phyloP scores from a whole-genome alignment of 2,797 vertebrate genomes.

The Acanthurus lineatus region DNA sequence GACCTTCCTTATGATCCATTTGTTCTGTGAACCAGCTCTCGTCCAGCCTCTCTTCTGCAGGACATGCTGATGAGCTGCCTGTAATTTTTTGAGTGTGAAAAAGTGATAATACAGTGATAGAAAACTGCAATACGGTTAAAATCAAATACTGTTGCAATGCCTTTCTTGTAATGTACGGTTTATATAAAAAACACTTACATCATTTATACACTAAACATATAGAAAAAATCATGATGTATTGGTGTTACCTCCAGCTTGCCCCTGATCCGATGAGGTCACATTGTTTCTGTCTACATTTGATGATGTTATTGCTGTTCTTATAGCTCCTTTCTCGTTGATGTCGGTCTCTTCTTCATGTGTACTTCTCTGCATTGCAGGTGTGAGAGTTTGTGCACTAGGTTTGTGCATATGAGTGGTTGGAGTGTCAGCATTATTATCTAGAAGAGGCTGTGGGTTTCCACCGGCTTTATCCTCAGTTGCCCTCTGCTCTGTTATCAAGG shows the following conservation, averaged over 20 bases:
- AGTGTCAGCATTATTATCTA: neutral
- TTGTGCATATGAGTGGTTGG: neutral
- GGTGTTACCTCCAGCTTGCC: conserved; percentile 37
- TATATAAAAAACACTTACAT: too few species aligned
- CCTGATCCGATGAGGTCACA: conserved; percentile 11
- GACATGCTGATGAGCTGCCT: conserved; percentile 20
- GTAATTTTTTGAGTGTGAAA: neutral
- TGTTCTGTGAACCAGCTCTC: conserved; percentile 85
- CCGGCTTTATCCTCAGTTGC: conserved; percentile 8
- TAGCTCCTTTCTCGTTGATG: neutral
- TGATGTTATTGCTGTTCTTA: conserved; percentile 4
- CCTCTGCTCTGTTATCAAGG: conserved; percentile 63
- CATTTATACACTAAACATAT: neutral
- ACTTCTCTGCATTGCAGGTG: neutral
- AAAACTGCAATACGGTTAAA: neutral
- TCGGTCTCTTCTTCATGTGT: neutral
- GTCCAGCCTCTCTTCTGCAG: conserved; percentile 67
- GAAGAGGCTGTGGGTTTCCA: neutral
- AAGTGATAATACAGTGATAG: neutral
- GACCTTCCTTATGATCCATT: conserved; percentile 66
- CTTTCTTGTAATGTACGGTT: too few species aligned
- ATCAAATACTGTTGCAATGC: too few species aligned
- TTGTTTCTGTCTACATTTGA: neutral
- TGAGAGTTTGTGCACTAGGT: neutral
- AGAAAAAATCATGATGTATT: neutral